A percentile compares a stretch with the other conserved stretches of the same genome.
Evolutionary conservation across 2,888 invertebrate genomes (phyloP).

Genomic region (Sarcophaga carnaria): DNA sequence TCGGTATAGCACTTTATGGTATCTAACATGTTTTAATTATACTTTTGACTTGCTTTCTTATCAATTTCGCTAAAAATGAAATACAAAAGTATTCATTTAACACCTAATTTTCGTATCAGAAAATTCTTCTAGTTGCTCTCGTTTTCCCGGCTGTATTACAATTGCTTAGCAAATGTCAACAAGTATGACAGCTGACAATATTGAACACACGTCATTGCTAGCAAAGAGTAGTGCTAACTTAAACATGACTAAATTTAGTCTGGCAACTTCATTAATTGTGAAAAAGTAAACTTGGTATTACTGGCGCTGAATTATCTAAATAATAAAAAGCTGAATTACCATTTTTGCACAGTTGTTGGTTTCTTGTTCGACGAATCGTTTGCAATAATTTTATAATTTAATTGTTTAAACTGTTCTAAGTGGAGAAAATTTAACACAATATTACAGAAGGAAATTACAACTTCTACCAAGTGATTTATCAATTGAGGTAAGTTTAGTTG

Average conservation of each 20-base stretch:
- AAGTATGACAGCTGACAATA: conserved; percentile 55
- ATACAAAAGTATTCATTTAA: conserved; percentile 34
- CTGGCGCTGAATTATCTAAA: conserved; percentile 50
- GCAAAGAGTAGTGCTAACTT: background rate
- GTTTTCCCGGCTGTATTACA: conserved; percentile 49
- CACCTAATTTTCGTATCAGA: conserved; percentile 23
- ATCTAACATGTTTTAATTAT: conserved; percentile 44
- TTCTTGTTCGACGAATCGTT: conserved; percentile 47
- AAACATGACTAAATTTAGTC: background rate
- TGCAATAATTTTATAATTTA: conserved; percentile 35
- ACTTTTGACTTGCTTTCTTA: conserved; percentile 23
- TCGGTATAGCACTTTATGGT: conserved; percentile 6
- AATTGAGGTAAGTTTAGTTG: conserved; percentile 48
- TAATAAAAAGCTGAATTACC: conserved; percentile 46
- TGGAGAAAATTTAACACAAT: background rate
- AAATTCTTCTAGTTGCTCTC: conserved; percentile 24
- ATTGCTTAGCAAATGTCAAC: conserved; percentile 51
- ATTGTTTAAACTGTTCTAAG: conserved; percentile 20
- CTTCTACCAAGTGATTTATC: background rate
- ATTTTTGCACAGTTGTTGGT: conserved; percentile 60
- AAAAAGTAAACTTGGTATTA: conserved; percentile 27
- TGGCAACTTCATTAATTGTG: background rate
- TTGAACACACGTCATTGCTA: conserved; percentile 57
- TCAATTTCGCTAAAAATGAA: conserved; percentile 15
- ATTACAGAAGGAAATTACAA: background rate